Conservation (phyloP, 2,888 invertebrate genomes). For the Caradrina kadenii region DNA sequence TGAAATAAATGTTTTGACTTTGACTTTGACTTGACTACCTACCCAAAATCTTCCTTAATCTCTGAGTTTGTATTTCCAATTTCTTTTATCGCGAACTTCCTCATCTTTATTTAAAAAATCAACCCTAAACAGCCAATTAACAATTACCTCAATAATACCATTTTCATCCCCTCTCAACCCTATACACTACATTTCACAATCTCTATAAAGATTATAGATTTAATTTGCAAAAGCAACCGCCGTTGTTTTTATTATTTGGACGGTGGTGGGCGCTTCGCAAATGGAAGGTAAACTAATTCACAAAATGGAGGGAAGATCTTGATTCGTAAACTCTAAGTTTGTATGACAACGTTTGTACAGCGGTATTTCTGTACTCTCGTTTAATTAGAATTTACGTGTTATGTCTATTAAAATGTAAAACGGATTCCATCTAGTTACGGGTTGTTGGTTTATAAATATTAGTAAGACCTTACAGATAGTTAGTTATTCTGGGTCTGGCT, state of each 20-base stretch:
- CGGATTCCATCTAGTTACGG: neutral
- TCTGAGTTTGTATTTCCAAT: neutral
- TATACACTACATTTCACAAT: slow-evolving; percentile 63
- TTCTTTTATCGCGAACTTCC: neutral
- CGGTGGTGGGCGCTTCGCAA: slow-evolving; percentile 76
- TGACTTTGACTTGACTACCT: too few relatives aligned
- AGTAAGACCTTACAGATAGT: too few relatives aligned
- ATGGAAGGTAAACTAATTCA: slow-evolving; percentile 88
- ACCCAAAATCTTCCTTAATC: too few relatives aligned
- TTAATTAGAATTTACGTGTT: slow-evolving; percentile 5
- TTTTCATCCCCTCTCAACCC: slow-evolving; percentile 53
- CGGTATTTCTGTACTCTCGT: slow-evolving; percentile 12
- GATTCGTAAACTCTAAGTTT: slow-evolving; percentile 18
- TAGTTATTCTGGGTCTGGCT: too few relatives aligned
- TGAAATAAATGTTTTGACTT: too few relatives aligned
- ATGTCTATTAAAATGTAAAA: slow-evolving; percentile 1
- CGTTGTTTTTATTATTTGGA: slow-evolving; percentile 72
- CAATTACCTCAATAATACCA: slow-evolving; percentile 49
- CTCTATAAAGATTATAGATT: slow-evolving; percentile 75
- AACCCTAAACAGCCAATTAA: slow-evolving; percentile 34
- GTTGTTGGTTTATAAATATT: too few relatives aligned
- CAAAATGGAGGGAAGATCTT: slow-evolving; percentile 74
- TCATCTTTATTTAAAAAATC: slow-evolving; percentile 27
- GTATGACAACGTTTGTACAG: neutral
- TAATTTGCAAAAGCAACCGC: slow-evolving; percentile 69